Conservation (phyloP, 2,113 vertebrate species). For the Passer montanus region DNA sequence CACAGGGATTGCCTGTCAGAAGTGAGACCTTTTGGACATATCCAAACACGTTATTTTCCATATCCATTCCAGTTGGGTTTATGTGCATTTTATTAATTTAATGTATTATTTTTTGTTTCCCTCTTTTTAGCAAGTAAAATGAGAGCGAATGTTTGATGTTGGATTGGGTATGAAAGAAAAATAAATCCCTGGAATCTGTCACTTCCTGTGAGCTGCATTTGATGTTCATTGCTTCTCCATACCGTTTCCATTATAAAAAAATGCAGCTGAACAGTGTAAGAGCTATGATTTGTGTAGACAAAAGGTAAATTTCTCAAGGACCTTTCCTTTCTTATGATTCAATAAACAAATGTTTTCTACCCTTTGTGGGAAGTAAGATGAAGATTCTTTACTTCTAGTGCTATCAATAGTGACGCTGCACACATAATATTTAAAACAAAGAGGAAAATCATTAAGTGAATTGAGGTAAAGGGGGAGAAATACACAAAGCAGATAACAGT, state of each 20-base stretch:
- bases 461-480: not conserved
- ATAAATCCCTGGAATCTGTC: not conserved
- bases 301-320: not conserved
- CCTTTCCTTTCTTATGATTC: not conserved
- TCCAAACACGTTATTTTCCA: not conserved
- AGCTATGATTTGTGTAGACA: not conserved
- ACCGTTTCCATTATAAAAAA: not conserved
- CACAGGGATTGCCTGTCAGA: not conserved
- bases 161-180: not conserved
- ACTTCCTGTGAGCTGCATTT: slow-evolving; percentile 11
- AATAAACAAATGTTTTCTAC: slow-evolving; percentile 25
- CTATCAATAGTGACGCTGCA: not conserved
- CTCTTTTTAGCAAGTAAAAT: slow-evolving; percentile 63
- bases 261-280: not conserved
- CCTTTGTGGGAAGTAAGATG: not conserved
- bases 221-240: not conserved
- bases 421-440: not conserved
- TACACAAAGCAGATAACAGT: accelerated
- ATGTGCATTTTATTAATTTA: not conserved
- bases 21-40: not conserved
- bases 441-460: not conserved
- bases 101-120: not conserved
- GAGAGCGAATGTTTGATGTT: not conserved
- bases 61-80: not conserved
- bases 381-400: not conserved